A percentile compares a stretch with the other conserved stretches of the same genome.
These are phyloP conservation scores for Daubentonia madagascariensis DNA, from an alignment of 2,113 vertebrate genomes.

Conservation along the genomic window DNA sequence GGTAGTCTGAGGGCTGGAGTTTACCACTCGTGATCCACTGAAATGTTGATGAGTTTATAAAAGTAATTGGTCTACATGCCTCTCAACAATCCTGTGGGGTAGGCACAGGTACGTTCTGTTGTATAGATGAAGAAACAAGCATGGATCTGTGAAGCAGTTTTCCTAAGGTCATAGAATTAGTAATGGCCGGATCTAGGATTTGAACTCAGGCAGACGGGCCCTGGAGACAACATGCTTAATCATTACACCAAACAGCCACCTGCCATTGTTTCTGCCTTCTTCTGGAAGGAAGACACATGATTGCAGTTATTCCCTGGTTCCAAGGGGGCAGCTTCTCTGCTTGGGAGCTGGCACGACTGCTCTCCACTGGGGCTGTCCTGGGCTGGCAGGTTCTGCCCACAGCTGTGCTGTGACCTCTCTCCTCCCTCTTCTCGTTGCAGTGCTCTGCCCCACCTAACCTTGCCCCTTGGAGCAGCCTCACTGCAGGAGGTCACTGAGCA, in stretches of 20 bases:
- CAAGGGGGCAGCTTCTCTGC: not conserved
- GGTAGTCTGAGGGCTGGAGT: not conserved
- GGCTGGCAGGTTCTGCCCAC: not conserved
- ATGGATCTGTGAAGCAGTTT: not conserved
- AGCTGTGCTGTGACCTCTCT: not conserved
- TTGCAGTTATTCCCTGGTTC: not conserved
- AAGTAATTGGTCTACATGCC: slow-evolving; percentile 31
- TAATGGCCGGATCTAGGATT: not conserved
- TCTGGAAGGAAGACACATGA: not conserved
- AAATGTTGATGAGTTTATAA: slow-evolving; percentile 51
- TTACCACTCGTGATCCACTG: not conserved
- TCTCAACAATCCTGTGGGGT: not conserved
- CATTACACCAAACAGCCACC: not conserved
- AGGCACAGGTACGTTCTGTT: not conserved
- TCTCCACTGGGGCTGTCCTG: not conserved
- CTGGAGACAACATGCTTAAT: rapidly evolving
- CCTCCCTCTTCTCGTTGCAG: slow-evolving; percentile 77
- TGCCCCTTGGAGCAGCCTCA: slow-evolving; percentile 55
- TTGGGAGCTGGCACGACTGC: rapidly evolving
- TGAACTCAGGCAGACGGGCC: not conserved
- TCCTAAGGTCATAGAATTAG: not conserved
- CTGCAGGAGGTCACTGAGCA: slow-evolving; percentile 72
- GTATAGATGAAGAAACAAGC: not conserved
- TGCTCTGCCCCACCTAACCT: slow-evolving; percentile 93
- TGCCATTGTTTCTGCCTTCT: not conserved